Conservation (phyloP, 2,888 invertebrate species). For the Dolichomitus sp. region DNA sequence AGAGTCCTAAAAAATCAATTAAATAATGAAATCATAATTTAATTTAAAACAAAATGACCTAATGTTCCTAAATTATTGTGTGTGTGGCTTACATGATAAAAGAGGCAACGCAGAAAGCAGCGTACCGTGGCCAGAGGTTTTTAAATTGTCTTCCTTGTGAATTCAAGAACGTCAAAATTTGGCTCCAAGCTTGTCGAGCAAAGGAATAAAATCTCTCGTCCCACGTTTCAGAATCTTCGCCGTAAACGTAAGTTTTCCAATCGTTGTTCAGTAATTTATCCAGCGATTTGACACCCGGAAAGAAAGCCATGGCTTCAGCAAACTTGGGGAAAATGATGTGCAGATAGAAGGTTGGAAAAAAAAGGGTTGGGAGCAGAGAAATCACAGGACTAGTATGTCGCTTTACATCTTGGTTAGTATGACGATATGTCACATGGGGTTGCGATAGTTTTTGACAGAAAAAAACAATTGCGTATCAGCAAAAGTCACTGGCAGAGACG, state of each 20-base stretch:
- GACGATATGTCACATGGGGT: constrained; percentile 29
- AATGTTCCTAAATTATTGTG: neutral
- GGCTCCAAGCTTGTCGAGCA: constrained; percentile 30
- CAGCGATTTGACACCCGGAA: constrained; percentile 51
- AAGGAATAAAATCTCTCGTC: constrained; percentile 47
- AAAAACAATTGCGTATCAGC: constrained; percentile 50
- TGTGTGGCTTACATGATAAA: constrained; percentile 46
- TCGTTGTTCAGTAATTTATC: constrained; percentile 65
- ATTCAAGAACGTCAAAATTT: constrained; percentile 22
- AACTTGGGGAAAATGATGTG: constrained; percentile 5
- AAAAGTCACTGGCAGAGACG: constrained; percentile 26
- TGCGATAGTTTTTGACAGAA: constrained; percentile 32
- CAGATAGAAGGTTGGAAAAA: neutral
- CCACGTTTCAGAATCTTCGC: constrained; percentile 58
- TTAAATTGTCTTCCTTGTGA: constrained; percentile 24
- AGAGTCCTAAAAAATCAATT: neutral
- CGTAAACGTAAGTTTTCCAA: constrained; percentile 62
- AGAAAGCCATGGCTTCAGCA: constrained; percentile 50
- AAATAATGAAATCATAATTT: neutral
- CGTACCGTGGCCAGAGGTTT: constrained; percentile 35
- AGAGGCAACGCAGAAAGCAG: constrained; percentile 31
- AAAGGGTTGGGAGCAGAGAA: neutral
- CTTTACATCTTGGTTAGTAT: constrained; percentile 59
- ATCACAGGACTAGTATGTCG: constrained; percentile 11
- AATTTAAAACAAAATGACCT: neutral